These are phyloP conservation scores for Drosophila neocordata DNA, from an alignment of 1,140 invertebrate species.

Conservation along the genomic window DNA sequence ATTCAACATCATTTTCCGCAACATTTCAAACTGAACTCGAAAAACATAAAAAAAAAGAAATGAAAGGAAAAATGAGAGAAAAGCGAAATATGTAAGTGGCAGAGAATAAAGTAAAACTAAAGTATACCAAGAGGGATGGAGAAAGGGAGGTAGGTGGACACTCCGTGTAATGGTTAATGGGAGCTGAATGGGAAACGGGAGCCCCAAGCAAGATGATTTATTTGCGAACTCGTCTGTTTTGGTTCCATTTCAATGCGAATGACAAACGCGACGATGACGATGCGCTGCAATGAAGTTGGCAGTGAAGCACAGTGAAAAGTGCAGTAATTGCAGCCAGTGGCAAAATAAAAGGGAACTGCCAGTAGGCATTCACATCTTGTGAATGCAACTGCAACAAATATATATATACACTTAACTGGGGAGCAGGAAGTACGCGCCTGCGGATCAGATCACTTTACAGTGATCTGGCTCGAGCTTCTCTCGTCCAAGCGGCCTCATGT, in stretches of 20 bases:
- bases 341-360: constrained; percentile 13
- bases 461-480: constrained; percentile 36
- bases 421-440: constrained; percentile 68
- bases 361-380: constrained; percentile 13
- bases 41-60: constrained; percentile 41
- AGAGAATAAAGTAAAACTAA: constrained; percentile 37
- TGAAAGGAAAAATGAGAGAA: constrained; percentile 18
- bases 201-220: constrained; percentile 66
- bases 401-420: constrained; percentile 11
- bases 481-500: constrained; percentile 51
- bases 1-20: constrained; percentile 74
- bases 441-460: constrained; percentile 68
- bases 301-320: constrained; percentile 74
- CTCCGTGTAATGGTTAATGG: constrained; percentile 13
- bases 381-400: neutral
- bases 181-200: constrained; percentile 7
- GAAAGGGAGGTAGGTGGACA: neutral
- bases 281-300: constrained; percentile 77
- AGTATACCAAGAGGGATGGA: constrained; percentile 14
- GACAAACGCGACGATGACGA: constrained; percentile 78
- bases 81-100: constrained; percentile 28
- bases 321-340: constrained; percentile 66
- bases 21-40: constrained; percentile 57
- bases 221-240: constrained; percentile 76
- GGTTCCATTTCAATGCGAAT: constrained; percentile 73